Base-by-base conservation (phyloP, 2,113 vertebrate species). In the Heterotis niloticus region DNA sequence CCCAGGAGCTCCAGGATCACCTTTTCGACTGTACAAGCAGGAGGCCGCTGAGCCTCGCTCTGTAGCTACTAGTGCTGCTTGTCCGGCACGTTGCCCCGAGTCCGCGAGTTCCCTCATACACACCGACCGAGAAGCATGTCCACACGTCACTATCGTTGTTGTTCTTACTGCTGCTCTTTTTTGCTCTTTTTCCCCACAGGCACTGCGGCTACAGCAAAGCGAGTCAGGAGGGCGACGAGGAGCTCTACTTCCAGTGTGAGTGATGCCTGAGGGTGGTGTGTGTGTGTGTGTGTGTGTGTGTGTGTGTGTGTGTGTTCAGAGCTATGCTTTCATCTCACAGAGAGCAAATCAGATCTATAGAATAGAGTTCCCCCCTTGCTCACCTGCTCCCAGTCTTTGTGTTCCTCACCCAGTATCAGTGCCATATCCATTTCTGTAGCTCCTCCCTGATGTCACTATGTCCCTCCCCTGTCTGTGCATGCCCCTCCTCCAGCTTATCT, bases 241-340 rank as follows among this genome's bases (percentile, higher is more conserved):
- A 96, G 84, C 93, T 96, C 10, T 96, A 96, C 90, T 96, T 96
- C 87, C 95, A 96, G 20, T 95, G 94, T 95, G 84, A 95, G 94
- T 94, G 83, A 82, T 79, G 62, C 24, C 44, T 67, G 0, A 29
- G 24, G 10, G 12, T 78, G 65, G 18, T 24, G 72, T 75, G 77
- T 73, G 76, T 44, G 65, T 68, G 68, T 14, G 57, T 56, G 18
- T 68, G 77, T 20, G 20, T 62, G 52, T 10, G 17, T 51, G 68
- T 44, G 20, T 51, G 68, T 44, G 34, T 4, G 34, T n/a, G n/a
- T n/a, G n/a, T n/a, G n/a, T n/a, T n/a, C n/a, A 44, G 34, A 44
- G 34, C 34, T n/a, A 44, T 7, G 2, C 34, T 44, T 44, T 44
- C 34, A 44, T 44, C 34, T 44, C 7, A 4, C n/a, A n/a, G n/a